These are phyloP conservation scores for Dipodomys ordii DNA, from an alignment of 2,113 vertebrate species.

Conservation along the genomic window DNA sequence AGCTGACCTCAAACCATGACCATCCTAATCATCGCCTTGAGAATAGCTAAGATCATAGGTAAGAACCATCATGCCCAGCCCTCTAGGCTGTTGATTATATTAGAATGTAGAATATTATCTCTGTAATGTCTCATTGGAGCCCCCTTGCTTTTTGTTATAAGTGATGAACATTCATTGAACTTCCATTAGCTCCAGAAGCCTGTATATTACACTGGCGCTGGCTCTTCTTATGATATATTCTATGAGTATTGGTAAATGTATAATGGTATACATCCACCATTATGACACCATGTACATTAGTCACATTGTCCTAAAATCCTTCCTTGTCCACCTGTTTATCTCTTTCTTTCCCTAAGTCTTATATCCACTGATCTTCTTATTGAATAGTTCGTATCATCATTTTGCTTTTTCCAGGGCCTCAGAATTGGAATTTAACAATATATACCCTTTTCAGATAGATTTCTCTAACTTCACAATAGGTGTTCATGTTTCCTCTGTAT, in stretches of 20 bases:
- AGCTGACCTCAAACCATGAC: too few relatives aligned
- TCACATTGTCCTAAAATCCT: background rate
- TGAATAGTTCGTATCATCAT: background rate
- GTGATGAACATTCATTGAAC: background rate
- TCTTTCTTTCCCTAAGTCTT: background rate
- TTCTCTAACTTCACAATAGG: background rate
- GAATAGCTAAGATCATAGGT: too few relatives aligned
- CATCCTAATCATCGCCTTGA: too few relatives aligned
- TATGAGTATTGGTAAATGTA: background rate
- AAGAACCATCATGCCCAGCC: too few relatives aligned
- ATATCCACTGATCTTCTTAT: background rate
- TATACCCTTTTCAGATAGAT: background rate
- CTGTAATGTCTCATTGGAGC: background rate
- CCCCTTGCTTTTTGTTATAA: background rate
- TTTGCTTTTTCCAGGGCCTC: background rate
- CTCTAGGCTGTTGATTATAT: background rate
- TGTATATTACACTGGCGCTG: background rate
- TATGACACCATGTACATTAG: background rate
- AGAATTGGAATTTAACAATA: background rate
- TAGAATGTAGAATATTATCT: background rate
- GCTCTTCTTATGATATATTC: background rate
- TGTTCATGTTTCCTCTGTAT: background rate
- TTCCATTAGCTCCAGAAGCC: background rate
- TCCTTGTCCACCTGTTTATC: background rate
- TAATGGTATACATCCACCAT: background rate